Percentiles rank a stretch among this genome's conserved stretches.
phyloP scores from a whole-genome alignment of 2,113 vertebrate species.

The Festucalex cinctus region DNA sequence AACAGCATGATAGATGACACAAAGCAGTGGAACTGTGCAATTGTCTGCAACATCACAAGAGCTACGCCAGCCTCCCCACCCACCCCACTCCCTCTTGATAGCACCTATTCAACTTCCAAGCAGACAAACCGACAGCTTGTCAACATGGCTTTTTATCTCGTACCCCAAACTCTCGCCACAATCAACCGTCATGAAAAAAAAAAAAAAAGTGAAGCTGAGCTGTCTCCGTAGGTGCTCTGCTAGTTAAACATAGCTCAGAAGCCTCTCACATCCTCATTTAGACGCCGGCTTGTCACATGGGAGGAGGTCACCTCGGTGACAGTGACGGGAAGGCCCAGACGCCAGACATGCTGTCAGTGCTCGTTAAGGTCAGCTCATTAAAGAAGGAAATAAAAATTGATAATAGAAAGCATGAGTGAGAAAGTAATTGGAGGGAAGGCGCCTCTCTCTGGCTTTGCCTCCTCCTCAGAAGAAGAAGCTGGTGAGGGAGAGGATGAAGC shows the following conservation, averaged over 20 bases:
- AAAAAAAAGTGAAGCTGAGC: constrained; percentile 36
- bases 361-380: constrained; percentile 71
- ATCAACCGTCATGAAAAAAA: constrained; percentile 32
- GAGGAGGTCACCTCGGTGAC: constrained; percentile 64
- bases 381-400: constrained; percentile 58
- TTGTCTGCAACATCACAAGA: constrained; percentile 61
- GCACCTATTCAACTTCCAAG: constrained; percentile 57
- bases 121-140: constrained; percentile 54
- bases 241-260: constrained; percentile 69
- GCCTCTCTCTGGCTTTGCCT: background rate
- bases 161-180: constrained; percentile 41
- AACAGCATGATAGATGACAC: constrained; percentile 55
- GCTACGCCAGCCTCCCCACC: constrained; percentile 5
- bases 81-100: constrained; percentile 8
- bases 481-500: constrained; percentile 41
- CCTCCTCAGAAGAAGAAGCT: constrained; percentile 32
- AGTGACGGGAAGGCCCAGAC: constrained; percentile 61
- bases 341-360: constrained; percentile 62
- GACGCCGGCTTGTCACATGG: constrained; percentile 59
- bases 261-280: constrained; percentile 68
- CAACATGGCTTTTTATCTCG: constrained; percentile 53
- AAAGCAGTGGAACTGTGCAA: constrained; percentile 46
- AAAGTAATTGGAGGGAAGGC: constrained; percentile 23
- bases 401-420: constrained; percentile 43
- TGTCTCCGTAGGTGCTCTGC: constrained; percentile 56